phyloP scores from a whole-genome alignment of 2,113 vertebrate genomes.

The Pao palembangensis region DNA sequence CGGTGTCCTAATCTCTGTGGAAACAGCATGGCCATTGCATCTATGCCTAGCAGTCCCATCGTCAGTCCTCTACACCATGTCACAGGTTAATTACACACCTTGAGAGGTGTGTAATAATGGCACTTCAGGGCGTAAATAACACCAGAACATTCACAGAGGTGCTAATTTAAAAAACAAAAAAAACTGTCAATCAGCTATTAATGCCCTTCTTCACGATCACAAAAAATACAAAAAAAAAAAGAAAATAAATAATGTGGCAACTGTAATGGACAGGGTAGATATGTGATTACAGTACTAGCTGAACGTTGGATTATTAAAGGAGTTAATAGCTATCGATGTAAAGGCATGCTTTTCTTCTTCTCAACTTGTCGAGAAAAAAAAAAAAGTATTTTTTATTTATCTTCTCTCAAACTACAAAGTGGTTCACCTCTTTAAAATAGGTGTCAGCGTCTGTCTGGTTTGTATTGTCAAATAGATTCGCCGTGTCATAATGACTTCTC shows the following conservation, averaged over 20 bases:
- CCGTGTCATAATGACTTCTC: too few relatives aligned
- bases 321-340: too few relatives aligned
- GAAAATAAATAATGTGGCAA: not conserved
- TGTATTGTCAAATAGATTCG: too few relatives aligned
- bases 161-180: conserved; percentile 20
- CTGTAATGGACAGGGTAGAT: too few relatives aligned
- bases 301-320: too few relatives aligned
- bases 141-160: conserved; percentile 33
- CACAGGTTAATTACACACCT: conserved; percentile 68
- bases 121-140: conserved; percentile 38
- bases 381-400: too few relatives aligned
- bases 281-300: too few relatives aligned
- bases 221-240: conserved; percentile 7
- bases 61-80: conserved; percentile 39
- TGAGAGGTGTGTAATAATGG: conserved; percentile 65
- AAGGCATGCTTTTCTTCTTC: too few relatives aligned
- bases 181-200: conserved; percentile 21
- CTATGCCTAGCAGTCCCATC: conserved; percentile 38
- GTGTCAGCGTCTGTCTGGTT: too few relatives aligned
- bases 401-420: too few relatives aligned
- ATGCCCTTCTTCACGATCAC: not conserved
- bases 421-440: too few relatives aligned
- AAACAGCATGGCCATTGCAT: conserved; percentile 53
- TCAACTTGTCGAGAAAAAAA: too few relatives aligned
- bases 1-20: conserved; percentile 68